Evolutionary conservation across 2,888 invertebrate genomes (phyloP).

Genomic region (Caenorhabditis japonica): DNA sequence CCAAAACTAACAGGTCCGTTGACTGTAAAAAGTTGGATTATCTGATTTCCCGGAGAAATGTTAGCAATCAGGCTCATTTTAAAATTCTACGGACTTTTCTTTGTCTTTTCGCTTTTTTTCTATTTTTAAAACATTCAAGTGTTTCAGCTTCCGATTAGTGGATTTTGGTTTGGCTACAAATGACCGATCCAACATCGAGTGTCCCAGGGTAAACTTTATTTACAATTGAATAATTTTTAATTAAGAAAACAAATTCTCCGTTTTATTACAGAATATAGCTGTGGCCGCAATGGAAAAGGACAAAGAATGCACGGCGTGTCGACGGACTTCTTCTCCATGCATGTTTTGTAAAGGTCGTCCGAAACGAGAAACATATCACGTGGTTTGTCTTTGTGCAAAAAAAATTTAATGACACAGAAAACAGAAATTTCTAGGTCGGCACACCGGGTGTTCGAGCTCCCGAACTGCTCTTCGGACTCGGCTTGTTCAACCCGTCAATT

Average conservation of each 20-base stretch:
- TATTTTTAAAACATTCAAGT: too few relatives aligned
- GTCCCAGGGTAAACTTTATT: conserved; percentile 39
- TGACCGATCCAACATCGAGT: conserved; percentile 33
- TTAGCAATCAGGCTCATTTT: too few relatives aligned
- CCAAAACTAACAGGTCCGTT: conserved; percentile 14
- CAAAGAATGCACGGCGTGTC: neutral
- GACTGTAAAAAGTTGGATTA: too few relatives aligned
- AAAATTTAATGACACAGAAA: neutral
- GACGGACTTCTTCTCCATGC: neutral
- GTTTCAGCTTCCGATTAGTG: conserved; percentile 51
- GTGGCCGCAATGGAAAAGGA: conserved; percentile 23
- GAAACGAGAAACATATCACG: conserved; percentile 35
- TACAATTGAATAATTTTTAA: too few relatives aligned
- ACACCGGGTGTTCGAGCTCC: conserved; percentile 52
- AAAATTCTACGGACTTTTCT: too few relatives aligned
- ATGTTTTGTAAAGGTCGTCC: conserved; percentile 27
- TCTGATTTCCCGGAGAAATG: too few relatives aligned
- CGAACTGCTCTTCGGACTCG: conserved; percentile 42
- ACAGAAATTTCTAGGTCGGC: conserved; percentile 30
- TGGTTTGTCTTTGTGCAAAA: conserved; percentile 10
- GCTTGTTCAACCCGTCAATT: conserved; percentile 19
- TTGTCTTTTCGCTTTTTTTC: too few relatives aligned
- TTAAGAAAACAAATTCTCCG: too few relatives aligned
- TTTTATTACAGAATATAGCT: conserved; percentile 6
- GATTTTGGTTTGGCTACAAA: conserved; percentile 48